Evolutionary conservation across 2,888 invertebrate species (phyloP).

Genomic region (Cheilosia vulpina): DNA sequence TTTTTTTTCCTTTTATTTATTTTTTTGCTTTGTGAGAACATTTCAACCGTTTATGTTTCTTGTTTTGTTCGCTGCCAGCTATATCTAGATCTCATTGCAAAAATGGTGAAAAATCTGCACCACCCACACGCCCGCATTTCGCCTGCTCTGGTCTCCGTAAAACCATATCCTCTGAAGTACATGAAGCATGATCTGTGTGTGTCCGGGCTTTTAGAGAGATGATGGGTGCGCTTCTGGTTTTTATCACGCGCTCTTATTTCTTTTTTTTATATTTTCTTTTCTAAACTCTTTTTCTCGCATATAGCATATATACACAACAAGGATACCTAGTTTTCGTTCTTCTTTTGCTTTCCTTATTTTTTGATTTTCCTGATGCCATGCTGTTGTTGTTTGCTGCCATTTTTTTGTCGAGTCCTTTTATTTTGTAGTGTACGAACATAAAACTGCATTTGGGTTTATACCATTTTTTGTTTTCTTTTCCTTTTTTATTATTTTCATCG

Average conservation of each 20-base stretch:
- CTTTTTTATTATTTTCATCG: conserved; percentile 17
- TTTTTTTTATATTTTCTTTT: conserved; percentile 33
- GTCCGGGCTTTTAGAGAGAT: conserved; percentile 66
- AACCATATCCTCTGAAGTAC: conserved; percentile 28
- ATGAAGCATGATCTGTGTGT: conserved; percentile 67
- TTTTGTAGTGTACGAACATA: conserved; percentile 39
- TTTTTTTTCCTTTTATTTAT: conserved; percentile 19
- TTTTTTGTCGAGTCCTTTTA: conserved; percentile 26
- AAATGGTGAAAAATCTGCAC: conserved; percentile 15
- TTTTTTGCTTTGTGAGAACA: conserved; percentile 25
- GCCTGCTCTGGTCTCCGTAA: background rate
- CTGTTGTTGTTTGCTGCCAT: conserved; percentile 45
- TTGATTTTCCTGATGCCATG: background rate
- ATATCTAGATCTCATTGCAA: conserved; percentile 36
- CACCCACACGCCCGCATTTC: conserved; percentile 16
- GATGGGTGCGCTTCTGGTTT: conserved; percentile 74
- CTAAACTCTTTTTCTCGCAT: conserved; percentile 30
- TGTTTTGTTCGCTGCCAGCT: conserved; percentile 22
- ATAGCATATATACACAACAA: conserved; percentile 1
- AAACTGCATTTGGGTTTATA: conserved; percentile 49
- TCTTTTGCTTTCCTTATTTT: background rate
- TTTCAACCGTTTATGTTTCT: conserved; percentile 45
- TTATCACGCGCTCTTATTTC: conserved; percentile 59
- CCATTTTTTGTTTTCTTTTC: background rate
- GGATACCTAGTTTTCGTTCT: conserved; percentile 14